Conservation (phyloP, 2,113 vertebrate species). For the Glaucidium brasilianum region DNA sequence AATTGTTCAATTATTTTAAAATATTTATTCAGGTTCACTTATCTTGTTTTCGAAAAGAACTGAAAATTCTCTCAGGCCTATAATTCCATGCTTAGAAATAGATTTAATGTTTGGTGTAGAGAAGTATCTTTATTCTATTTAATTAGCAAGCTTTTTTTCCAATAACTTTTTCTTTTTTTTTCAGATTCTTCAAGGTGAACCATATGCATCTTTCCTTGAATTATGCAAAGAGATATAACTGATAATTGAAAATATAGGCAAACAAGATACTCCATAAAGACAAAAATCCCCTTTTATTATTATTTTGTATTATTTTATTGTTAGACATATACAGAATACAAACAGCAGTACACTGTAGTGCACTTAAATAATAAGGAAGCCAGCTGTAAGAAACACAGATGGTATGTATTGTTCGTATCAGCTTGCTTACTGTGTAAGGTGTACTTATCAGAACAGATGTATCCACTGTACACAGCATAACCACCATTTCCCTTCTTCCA, state of each 20-base stretch:
- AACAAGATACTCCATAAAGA: background rate
- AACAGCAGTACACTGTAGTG: background rate
- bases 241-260: background rate
- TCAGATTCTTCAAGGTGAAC: background rate
- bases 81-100: background rate
- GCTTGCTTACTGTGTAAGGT: background rate
- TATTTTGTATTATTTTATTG: background rate
- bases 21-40: background rate
- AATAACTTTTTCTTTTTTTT: background rate
- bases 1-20: background rate
- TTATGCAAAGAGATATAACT: background rate
- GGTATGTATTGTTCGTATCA: slow-evolving; percentile 11
- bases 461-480: background rate
- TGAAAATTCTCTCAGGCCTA: background rate
- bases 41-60: background rate
- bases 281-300: background rate
- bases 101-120: background rate
- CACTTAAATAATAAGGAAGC: background rate
- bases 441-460: slow-evolving; percentile 51
- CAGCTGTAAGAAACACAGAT: slow-evolving; percentile 33
- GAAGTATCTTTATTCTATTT: background rate
- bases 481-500: background rate
- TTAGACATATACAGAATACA: background rate
- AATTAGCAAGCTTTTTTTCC: background rate
- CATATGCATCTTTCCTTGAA: background rate